Evolutionary conservation across 2,888 invertebrate species (phyloP).

Genomic region (Hydraecia micacea): DNA sequence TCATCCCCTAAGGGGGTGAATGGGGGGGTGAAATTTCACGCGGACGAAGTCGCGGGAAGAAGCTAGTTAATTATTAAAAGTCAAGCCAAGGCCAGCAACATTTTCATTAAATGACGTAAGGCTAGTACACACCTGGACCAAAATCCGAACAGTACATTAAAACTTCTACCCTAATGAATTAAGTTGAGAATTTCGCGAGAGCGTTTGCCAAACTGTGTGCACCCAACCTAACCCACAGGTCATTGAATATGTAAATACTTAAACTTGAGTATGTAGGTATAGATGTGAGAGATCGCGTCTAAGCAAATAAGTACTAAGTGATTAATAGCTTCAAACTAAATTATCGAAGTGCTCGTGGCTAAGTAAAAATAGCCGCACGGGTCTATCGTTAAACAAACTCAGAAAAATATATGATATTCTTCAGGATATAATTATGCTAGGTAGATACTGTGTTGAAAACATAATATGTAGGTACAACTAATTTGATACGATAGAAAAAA

Average conservation of each 20-base stretch:
- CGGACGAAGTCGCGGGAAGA: no score
- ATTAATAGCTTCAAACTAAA: constrained; percentile 36
- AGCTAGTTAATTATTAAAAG: no score
- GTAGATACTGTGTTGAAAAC: no score
- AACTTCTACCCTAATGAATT: constrained; percentile 47
- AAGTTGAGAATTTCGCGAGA: constrained; percentile 50
- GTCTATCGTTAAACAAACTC: background rate
- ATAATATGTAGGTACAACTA: no score
- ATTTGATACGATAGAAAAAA: no score
- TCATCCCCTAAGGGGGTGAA: no score
- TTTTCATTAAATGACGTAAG: constrained; percentile 14
- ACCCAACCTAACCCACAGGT: constrained; percentile 52
- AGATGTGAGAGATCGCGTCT: constrained; percentile 28
- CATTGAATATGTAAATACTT: constrained; percentile 75
- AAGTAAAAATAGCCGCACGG: background rate
- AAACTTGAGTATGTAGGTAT: constrained; percentile 42
- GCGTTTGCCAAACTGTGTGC: constrained; percentile 31
- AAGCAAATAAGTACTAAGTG: constrained; percentile 46
- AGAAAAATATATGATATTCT: no score
- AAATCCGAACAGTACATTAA: constrained; percentile 21
- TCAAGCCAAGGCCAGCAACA: background rate
- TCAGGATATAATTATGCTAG: no score
- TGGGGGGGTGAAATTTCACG: no score
- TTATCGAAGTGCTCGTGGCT: background rate
- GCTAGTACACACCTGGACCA: background rate